Evolutionary conservation across 2,888 invertebrate species (phyloP), one percentile per base, ranked within the genome.

Genomic region (Bugula neritina): DNA sequence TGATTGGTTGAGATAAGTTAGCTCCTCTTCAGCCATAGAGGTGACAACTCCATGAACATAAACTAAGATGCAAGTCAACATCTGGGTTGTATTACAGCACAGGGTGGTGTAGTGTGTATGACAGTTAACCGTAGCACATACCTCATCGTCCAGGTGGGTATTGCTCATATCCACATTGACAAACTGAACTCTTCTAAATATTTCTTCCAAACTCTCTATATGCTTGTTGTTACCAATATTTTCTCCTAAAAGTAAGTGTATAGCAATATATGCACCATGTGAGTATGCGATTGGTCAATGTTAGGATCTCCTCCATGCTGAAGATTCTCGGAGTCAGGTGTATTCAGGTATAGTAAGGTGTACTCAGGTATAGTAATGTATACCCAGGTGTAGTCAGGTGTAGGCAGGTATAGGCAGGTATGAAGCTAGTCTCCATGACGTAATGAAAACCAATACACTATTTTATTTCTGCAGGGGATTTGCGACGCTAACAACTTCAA

Each of bases 131-230:
- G 57, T 23, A 23, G 10, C 57, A 25, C 21, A 17, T n/a, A 90
- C 91, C 84, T 91, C 90, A 79, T 92, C 91, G 76, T 91, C 90
- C 35, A 91, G 84, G 72, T 87, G 87, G 17, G 89, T 88, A 71
- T 88, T 87, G 82, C 90, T 89, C 52, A 92, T 82, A 84, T 91
- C 89, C 72, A 92, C 81, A 74, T 87, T 85, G 70, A 88, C 84
- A 84, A 91, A 92, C 83, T 91, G 90, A 72, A 91, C 89, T 81
- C 90, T 87, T 80, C 90, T 88, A 74, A 94, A 88, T 73, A 94
- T 87, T 77, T 93, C 91, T 83, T 94, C 94, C 71, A 94, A 84
- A 23, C 92, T 89, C 86, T 94, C 93, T 81, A 90, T 89, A 75
- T 89, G 90, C 73, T 88, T 87, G 75, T 89, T 85, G 74, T 89